These are phyloP conservation scores for Ooceraea biroi DNA, from an alignment of 1,140 invertebrate species.

Conservation along the genomic window DNA sequence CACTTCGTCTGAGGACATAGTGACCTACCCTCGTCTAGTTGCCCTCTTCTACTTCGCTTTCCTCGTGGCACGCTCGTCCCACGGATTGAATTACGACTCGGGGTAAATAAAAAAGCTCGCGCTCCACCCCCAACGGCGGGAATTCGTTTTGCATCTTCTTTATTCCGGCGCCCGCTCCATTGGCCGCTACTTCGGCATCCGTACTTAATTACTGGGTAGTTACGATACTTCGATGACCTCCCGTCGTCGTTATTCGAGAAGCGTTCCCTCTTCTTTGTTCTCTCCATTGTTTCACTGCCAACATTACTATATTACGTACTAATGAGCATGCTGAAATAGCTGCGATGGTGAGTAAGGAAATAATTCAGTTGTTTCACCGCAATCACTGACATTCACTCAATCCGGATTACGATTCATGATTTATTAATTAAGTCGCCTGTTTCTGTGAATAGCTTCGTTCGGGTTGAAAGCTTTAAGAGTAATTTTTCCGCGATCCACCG, in stretches of 20 bases:
- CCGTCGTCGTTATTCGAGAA: conserved; percentile 61
- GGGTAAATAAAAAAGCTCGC: conserved; percentile 74
- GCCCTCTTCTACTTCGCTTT: conserved; percentile 40
- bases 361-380: conserved; percentile 60
- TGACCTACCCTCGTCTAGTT: conserved; percentile 55
- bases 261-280: conserved; percentile 41
- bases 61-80: conserved; percentile 31
- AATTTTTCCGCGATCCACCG: not conserved
- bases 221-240: conserved; percentile 73
- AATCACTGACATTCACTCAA: conserved; percentile 43
- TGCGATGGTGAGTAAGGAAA: conserved; percentile 52
- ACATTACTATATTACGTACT: conserved; percentile 55
- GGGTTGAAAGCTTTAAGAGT: not conserved
- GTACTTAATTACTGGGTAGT: conserved; percentile 76
- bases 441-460: not conserved
- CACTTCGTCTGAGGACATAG: conserved; percentile 61
- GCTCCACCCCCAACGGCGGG: conserved; percentile 42
- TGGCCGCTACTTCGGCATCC: conserved; percentile 71
- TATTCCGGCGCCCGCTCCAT: conserved; percentile 75
- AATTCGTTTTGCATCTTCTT: conserved; percentile 75
- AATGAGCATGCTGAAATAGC: conserved; percentile 56
- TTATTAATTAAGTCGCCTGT: conserved; percentile 33
- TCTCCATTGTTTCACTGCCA: conserved; percentile 25
- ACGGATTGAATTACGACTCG: conserved; percentile 76
- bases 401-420: conserved; percentile 29